Conservation (phyloP, 2,888 invertebrate genomes). For the Kryphioiulus occultus region DNA sequence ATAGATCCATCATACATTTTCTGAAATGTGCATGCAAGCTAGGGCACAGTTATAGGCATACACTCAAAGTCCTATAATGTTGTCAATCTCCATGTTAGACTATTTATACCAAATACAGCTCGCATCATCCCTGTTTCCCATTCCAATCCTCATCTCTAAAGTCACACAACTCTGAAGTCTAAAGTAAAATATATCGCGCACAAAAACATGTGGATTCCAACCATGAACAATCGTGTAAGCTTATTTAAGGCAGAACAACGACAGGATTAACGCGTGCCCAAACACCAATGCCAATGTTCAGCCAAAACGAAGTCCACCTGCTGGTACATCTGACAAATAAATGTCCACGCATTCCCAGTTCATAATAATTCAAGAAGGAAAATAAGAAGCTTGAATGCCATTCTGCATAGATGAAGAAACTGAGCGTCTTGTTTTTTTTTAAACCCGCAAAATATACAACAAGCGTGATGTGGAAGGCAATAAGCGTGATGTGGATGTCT, state of each 20-base stretch:
- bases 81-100: too few species aligned
- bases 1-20: too few species aligned
- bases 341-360: slow-evolving; percentile 13
- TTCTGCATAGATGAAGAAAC: neutral
- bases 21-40: too few species aligned
- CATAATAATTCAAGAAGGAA: neutral
- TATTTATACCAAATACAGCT: too few species aligned
- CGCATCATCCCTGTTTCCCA: neutral
- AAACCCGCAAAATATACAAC: neutral
- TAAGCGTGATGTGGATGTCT: neutral
- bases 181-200: neutral
- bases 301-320: slow-evolving; percentile 33
- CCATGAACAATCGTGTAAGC: neutral
- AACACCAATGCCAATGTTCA: neutral
- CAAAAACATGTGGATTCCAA: neutral
- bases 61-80: too few species aligned
- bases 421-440: too few species aligned
- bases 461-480: neutral
- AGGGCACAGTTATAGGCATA: too few species aligned
- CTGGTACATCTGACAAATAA: neutral
- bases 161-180: too few species aligned
- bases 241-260: slow-evolving; percentile 1
- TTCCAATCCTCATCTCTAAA: neutral
- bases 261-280: neutral
- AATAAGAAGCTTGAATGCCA: neutral